These are phyloP conservation scores for Gisinianus flammeolus DNA, from an alignment of 2,888 invertebrate genomes.

Conservation along the genomic window DNA sequence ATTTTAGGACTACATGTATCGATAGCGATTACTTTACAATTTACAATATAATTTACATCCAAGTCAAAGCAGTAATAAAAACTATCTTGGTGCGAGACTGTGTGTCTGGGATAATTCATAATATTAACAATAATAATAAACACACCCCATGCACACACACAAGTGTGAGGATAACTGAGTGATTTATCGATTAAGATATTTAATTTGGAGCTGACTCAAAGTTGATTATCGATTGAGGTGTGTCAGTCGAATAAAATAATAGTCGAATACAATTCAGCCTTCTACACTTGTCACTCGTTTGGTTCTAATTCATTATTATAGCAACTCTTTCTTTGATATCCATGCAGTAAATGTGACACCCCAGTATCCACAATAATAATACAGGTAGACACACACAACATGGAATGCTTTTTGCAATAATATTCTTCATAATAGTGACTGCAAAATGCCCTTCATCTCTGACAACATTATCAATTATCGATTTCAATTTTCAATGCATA, in stretches of 20 bases:
- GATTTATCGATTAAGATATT: conserved; percentile 35
- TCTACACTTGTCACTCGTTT: background rate
- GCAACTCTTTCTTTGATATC: too few relatives aligned
- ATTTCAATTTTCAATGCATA: background rate
- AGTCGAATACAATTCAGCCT: background rate
- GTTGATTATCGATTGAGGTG: conserved; percentile 37
- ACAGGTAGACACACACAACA: background rate
- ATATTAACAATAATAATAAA: too few relatives aligned
- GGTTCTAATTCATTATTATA: too few relatives aligned
- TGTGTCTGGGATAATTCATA: too few relatives aligned
- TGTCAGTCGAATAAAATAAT: background rate
- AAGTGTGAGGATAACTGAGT: background rate
- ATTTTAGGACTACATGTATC: too few relatives aligned
- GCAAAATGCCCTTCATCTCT: background rate
- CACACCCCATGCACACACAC: too few relatives aligned
- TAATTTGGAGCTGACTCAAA: conserved; percentile 35
- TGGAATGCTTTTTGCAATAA: conserved; percentile 1
- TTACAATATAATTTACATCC: too few relatives aligned
- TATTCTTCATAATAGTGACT: background rate
- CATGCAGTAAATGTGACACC: too few relatives aligned
- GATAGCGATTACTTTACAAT: too few relatives aligned
- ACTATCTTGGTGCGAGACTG: too few relatives aligned
- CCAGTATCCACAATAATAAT: background rate
- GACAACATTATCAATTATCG: background rate
- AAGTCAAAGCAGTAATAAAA: too few relatives aligned